Evolutionary conservation across 2,888 invertebrate genomes (phyloP).

Genomic region (Cerastis leucographa): DNA sequence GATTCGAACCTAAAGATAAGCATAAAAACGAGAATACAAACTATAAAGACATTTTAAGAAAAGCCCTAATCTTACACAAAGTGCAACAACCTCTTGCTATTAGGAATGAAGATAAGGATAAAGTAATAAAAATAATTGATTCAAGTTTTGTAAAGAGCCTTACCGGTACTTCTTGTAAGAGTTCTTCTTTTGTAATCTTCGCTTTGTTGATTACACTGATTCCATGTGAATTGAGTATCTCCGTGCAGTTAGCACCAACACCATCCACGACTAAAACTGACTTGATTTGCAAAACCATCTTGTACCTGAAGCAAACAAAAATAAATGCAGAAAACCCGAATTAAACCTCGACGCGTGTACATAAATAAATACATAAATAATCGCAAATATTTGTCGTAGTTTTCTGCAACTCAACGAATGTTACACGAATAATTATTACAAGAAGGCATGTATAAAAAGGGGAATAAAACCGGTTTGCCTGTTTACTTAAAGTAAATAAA

Average conservation of each 20-base stretch:
- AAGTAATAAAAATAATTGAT: neutral
- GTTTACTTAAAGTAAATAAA: conserved; percentile 26
- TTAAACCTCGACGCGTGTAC: neutral
- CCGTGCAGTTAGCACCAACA: conserved; percentile 96
- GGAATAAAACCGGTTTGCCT: conserved; percentile 48
- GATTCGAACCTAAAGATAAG: neutral
- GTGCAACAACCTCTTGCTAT: conserved; percentile 63
- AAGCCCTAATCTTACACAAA: conserved; percentile 25
- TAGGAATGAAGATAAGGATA: conserved; percentile 44
- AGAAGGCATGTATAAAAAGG: conserved; percentile 16
- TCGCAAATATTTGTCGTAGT: neutral
- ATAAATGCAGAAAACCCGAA: neutral
- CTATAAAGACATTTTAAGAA: neutral
- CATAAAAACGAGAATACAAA: neutral
- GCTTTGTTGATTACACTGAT: conserved; percentile 95
- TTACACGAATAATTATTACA: conserved; percentile 11
- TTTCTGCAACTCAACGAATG: neutral
- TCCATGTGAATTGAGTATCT: conserved; percentile 94
- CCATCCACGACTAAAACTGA: conserved; percentile 98
- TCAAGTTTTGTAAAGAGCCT: conserved; percentile 8
- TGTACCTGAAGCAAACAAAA: conserved; percentile 49
- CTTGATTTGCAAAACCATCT: conserved; percentile 92
- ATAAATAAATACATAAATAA: neutral
- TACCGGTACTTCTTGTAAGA: conserved; percentile 94
- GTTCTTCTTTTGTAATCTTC: conserved; percentile 94